A percentile compares a stretch with the other conserved stretches of the same genome.
phyloP scores from a whole-genome alignment of 2,888 invertebrate species.

The Amblyteles armatorius region DNA sequence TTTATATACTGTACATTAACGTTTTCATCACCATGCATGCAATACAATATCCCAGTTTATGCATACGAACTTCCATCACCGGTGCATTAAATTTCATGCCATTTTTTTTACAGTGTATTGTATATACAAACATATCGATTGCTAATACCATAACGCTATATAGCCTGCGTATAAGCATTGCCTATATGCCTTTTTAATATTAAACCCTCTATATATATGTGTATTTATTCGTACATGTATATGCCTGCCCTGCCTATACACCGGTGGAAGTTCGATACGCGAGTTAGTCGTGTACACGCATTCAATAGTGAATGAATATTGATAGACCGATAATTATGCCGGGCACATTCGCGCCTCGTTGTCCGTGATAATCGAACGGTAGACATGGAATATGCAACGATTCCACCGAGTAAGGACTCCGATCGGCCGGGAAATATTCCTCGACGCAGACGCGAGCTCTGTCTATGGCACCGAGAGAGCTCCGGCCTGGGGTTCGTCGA shows the following conservation, averaged over 20 bases:
- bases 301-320: constrained; percentile 74
- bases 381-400: constrained; percentile 64
- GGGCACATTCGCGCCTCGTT: constrained; percentile 68
- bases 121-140: too few relatives aligned
- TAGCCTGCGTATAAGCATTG: too few relatives aligned
- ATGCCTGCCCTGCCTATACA: constrained; percentile 21
- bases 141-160: too few relatives aligned
- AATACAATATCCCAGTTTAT: too few relatives aligned
- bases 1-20: too few relatives aligned
- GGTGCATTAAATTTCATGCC: too few relatives aligned
- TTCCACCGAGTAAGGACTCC: constrained; percentile 35
- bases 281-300: constrained; percentile 61
- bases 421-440: constrained; percentile 69
- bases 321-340: constrained; percentile 72
- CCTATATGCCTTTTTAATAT: neutral
- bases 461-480: constrained; percentile 21
- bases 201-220: neutral
- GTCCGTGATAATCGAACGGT: constrained; percentile 64
- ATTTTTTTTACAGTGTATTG: too few relatives aligned
- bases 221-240: constrained; percentile 6
- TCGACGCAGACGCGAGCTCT: constrained; percentile 52
- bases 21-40: too few relatives aligned
- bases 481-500: constrained; percentile 46
- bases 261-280: constrained; percentile 51
- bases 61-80: too few relatives aligned